Conservation (phyloP, 2,888 invertebrate genomes). For the Plagiodera versicolora region DNA sequence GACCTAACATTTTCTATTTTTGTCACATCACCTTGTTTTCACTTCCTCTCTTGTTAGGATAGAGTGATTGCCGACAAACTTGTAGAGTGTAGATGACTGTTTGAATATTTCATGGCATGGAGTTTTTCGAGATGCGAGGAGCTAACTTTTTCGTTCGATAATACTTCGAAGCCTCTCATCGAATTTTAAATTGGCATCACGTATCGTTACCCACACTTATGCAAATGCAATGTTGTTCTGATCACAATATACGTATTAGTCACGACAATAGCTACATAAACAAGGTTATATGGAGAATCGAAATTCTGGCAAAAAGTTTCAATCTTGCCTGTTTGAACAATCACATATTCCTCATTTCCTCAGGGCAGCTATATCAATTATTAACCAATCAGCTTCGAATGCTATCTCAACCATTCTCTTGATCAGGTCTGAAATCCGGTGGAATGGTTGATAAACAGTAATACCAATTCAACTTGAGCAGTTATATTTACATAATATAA, state of each 20-base stretch:
- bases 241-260: neutral
- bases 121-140: neutral
- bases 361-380: neutral
- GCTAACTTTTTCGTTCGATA: neutral
- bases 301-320: too few species aligned
- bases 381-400: constrained; percentile 10
- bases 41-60: neutral
- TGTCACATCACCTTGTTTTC: neutral
- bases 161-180: neutral
- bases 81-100: constrained; percentile 1
- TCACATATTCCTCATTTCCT: too few species aligned
- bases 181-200: neutral
- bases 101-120: neutral
- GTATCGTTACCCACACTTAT: neutral
- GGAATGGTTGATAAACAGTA: too few species aligned
- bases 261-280: neutral
- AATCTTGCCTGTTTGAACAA: too few species aligned
- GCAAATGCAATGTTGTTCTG: neutral
- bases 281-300: too few species aligned
- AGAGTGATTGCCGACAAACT: constrained; percentile 1
- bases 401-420: too few species aligned
- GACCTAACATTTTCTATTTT: constrained; percentile 1
- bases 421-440: too few species aligned
- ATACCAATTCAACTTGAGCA: too few species aligned
- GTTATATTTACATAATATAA: too few species aligned